Evolutionary conservation across 2,888 invertebrate genomes (phyloP), one percentile per base, ranked within the genome.

Genomic region (Argyresthia albistria): DNA sequence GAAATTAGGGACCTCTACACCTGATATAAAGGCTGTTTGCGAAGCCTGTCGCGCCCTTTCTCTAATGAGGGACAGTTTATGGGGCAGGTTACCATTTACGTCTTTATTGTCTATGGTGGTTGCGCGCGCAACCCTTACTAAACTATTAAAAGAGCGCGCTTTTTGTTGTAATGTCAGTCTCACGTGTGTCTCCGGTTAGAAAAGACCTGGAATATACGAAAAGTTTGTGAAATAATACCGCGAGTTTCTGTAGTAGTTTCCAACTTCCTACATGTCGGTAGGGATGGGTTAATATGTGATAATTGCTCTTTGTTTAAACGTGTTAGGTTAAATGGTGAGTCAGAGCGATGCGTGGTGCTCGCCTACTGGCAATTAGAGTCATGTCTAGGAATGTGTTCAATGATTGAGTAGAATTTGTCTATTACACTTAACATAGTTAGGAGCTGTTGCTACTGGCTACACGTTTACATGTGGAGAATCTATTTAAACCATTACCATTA

Each of bases 31-130:
- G 73, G 69, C 69, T 80, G 76, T 76, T 67, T 70, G 74, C 73
- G 76, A 69, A 47, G 35, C 67, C 61, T 58, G 77, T 57, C 76
- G 73, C 81, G 79, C 81, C 84, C 83, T 81, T 78, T 78, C 71
- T 65, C 79, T 86, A 86, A 86, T 83, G 84, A 82, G 83, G 78
- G 69, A 14, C 76, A 72, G 70, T 83, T 83, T 81, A 82, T 80
- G 75, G 79, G 76, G 74, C 71, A 64, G 66, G 73, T 70, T 78
- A 70, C 74, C 79, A 78, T 83, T 81, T 80, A 73, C 37, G 73
- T 64, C 77, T 73, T 78, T 81, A 82, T 80, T 77, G 72, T 73
- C 63, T 66, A 56, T 48, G 37, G 48, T 37, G 14, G 37, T 7
- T 86, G 86, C 86, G 86, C 86, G 86, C 86, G 86, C 86, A 86